Conservation (phyloP, 2,113 vertebrate genomes). For the Seriola dumerili region DNA sequence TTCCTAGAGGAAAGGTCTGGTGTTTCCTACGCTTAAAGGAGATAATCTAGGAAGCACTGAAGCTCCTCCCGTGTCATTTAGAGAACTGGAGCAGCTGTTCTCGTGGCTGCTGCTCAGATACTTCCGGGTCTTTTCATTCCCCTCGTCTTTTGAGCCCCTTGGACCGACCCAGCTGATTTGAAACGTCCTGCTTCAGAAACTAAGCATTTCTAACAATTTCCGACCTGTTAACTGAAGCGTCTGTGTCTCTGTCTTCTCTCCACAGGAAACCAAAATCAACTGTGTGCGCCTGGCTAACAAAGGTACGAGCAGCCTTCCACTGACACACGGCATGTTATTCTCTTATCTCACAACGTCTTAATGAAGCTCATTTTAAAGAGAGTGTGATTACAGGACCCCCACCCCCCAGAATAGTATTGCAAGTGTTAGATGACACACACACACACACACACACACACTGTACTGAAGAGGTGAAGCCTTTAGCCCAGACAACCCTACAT, state of each 20-base stretch:
- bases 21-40: no score
- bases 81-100: no score
- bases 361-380: background rate
- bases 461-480: slow-evolving; percentile 21
- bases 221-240: slow-evolving; percentile 9
- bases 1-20: no score
- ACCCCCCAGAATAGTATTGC: background rate
- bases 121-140: no score
- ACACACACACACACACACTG: slow-evolving; percentile 1
- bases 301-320: slow-evolving; percentile 88
- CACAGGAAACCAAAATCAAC: slow-evolving; percentile 98
- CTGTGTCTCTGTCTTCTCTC: slow-evolving; percentile 68
- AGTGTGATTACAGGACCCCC: background rate
- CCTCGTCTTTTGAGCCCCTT: background rate
- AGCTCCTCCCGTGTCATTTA: no score
- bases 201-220: no score
- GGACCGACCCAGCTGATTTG: background rate
- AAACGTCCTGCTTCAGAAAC: no score
- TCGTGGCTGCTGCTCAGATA: no score
- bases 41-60: no score
- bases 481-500: slow-evolving; percentile 27
- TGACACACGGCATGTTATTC: background rate
- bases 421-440: slow-evolving; percentile 13
- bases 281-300: slow-evolving; percentile 96
- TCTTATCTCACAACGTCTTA: background rate